Evolutionary conservation across 1,140 invertebrate genomes (phyloP), one percentile per base, ranked within the genome.

Genomic region (Bombus affinis): DNA sequence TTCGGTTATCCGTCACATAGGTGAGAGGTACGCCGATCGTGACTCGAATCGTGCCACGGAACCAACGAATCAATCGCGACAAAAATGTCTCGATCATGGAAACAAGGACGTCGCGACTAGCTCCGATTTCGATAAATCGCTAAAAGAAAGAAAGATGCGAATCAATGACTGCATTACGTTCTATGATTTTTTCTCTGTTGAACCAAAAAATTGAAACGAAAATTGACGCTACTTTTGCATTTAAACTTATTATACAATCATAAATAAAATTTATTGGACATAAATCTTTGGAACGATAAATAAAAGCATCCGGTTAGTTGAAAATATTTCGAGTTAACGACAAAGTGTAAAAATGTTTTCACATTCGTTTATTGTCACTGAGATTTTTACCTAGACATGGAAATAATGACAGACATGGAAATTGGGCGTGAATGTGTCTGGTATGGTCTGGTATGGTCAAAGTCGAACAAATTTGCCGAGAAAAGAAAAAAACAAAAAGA

Each of bases 121-220:
- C 59, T 88, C 47, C 86, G 66, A 89, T 89, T 85, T 89, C 88
- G 77, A 89, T 88, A 82, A 82, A 89, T 89, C 83, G 78, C n/a
- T 22, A 57, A 22, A 8, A 12, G 25, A 42, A n/a, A 75, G 39
- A 85, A 18, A 70, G 37, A 83, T 42, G 6, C 62, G 15, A 83
- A 84, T 78, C 74, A 8, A 39, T 12, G 42, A 15, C 81, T 25
- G 66, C 22, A 6, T 68, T 47, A 25, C 70, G 65, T 18, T 53
- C 66, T 15, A 13, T 15, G 57, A 83, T 65, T 73, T 18, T 88
- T 72, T 44, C 53, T 42, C 13, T 9, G 42, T 3, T 3, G 15
- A 10, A 10, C 15, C 47, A 32, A 42, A 80, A 18, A n/a, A 57
- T 28, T 28, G 6, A 28, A 80, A 12, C 13, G 32, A 32, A 32